Evolutionary conservation across 2,797 vertebrate species (phyloP), one percentile per base, ranked within the genome.

Genomic region (Phrynocephalus forsythii): DNA sequence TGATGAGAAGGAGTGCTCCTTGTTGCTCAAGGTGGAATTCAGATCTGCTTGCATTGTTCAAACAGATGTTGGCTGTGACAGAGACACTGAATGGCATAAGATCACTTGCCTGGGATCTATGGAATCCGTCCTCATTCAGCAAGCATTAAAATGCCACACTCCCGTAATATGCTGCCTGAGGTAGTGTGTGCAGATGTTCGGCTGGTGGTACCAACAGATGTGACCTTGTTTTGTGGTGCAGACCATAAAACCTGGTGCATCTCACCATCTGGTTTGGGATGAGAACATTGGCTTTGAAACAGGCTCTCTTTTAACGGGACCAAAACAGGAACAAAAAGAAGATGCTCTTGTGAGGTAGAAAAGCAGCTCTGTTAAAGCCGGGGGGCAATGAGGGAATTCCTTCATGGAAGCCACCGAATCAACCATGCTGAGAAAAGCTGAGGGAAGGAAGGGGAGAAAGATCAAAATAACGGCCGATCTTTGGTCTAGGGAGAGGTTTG

Each of bases 391-490:
- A 86, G 80, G 86, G 76, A 87, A 68, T 83, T 48, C 60, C 73
- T 33, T 76, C 79, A 33, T 24, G 60, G 79, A 28, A 86, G 80
- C 75, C 79, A 52, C 83, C 86, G 0, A 80, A 71, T 38, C 68
- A 84, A 20, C 3, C 16, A 86, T 81, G 83, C 26, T 77, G 87
- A 0, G 66, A 52, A 77, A 84, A 63, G 30, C 22, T 0, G 28
- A 75, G 20, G 20, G 77, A 38, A 56, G n/a, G 0, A 1, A 28
- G 56, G 18, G 79, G 86, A 38, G 73, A 89, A 90, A 88, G n/a
- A 88, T 90, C 87, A 87, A 91, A 91, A 92, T 91, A 88, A 71
- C 87, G 83, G 93, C 92, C 89, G n/a, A 89, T 87, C 0, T 0
- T 79, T 0, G 0, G 84, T 3, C 73, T 84, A 91, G 88, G 15